These are phyloP conservation scores for Hoplodrina ambigua DNA, from an alignment of 2,888 invertebrate species.

Conservation along the genomic window DNA sequence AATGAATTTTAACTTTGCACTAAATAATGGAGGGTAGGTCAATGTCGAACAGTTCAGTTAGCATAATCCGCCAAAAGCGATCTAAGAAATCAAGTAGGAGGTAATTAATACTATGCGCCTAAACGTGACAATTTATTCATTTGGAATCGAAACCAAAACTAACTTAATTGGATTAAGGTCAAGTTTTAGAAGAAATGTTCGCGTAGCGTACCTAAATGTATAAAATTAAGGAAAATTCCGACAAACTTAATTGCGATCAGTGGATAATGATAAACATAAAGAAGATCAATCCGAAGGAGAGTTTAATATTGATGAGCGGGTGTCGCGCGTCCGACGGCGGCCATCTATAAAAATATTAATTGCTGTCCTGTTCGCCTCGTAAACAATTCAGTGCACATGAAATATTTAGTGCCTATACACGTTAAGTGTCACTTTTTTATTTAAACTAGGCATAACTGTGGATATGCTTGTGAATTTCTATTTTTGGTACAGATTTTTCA, in stretches of 20 bases:
- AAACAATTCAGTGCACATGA: constrained; percentile 79
- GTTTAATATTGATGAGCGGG: constrained; percentile 85
- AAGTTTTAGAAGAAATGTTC: not conserved
- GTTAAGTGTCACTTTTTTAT: constrained; percentile 56
- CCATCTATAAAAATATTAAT: constrained; percentile 87
- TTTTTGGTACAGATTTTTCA: not conserved
- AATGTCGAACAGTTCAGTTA: too few relatives aligned
- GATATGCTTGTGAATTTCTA: constrained; percentile 19
- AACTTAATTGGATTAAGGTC: not conserved
- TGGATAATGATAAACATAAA: constrained; percentile 75
- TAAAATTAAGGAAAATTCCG: constrained; percentile 70
- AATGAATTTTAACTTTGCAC: too few relatives aligned
- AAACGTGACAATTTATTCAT: too few relatives aligned
- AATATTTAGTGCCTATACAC: constrained; percentile 71
- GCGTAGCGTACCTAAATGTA: constrained; percentile 33
- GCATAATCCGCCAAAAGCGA: too few relatives aligned
- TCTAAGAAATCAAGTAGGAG: too few relatives aligned
- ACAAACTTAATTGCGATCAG: constrained; percentile 67
- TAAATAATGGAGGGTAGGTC: too few relatives aligned
- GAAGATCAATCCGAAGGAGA: constrained; percentile 75
- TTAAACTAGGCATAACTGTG: constrained; percentile 39
- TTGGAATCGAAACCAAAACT: too few relatives aligned
- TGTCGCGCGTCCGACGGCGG: constrained; percentile 61
- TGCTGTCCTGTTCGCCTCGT: constrained; percentile 82
- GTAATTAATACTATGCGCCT: too few relatives aligned